These are phyloP conservation scores for Tiphia femorata DNA, from an alignment of 2,888 invertebrate species.

Conservation along the genomic window DNA sequence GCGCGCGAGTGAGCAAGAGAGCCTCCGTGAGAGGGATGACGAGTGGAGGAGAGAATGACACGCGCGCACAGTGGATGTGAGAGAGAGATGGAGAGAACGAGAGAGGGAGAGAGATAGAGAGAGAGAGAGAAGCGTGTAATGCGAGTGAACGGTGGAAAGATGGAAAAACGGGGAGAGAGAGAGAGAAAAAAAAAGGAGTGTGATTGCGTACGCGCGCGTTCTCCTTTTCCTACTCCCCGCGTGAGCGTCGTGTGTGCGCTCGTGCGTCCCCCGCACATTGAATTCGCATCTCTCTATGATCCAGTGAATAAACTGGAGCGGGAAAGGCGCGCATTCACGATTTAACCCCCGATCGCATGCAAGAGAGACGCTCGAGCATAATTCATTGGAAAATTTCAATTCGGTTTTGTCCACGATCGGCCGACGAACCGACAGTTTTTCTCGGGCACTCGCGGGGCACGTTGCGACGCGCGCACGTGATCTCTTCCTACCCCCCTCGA, in stretches of 20 bases:
- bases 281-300: conserved; percentile 43
- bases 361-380: conserved; percentile 36
- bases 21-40: neutral
- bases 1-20: neutral
- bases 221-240: no score
- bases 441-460: conserved; percentile 3
- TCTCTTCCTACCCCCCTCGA: neutral
- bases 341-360: conserved; percentile 18
- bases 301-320: conserved; percentile 43
- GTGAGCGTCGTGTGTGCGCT: no score
- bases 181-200: conserved; percentile 15
- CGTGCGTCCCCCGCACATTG: conserved; percentile 37
- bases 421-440: conserved; percentile 17
- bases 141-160: conserved; percentile 1
- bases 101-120: conserved; percentile 4
- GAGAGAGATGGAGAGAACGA: neutral
- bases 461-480: neutral
- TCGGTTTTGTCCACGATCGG: conserved; percentile 32
- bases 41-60: no score
- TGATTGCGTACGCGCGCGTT: no score
- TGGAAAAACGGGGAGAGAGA: conserved; percentile 7
- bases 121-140: neutral
- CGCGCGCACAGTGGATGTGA: no score
- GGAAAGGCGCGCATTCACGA: conserved; percentile 41
- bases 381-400: conserved; percentile 51